phyloP scores from a whole-genome alignment of 2,888 invertebrate genomes.

The Esperia sulphurella region DNA sequence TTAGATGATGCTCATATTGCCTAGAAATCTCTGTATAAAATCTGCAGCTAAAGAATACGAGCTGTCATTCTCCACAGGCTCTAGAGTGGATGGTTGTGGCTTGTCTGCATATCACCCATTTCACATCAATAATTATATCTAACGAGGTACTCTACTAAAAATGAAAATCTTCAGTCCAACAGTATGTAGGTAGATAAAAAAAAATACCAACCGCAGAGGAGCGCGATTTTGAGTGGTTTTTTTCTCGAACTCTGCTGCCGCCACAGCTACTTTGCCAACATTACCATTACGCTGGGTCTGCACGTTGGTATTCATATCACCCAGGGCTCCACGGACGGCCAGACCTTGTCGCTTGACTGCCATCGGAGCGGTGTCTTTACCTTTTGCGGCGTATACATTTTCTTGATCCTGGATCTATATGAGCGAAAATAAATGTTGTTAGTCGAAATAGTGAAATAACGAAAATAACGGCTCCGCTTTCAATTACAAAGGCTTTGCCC shows the following conservation, averaged over 20 bases:
- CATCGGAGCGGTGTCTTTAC: constrained; percentile 40
- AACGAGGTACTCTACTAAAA: background rate
- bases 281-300: constrained; percentile 47
- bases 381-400: constrained; percentile 50
- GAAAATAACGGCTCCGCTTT: background rate
- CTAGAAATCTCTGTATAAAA: too few relatives aligned
- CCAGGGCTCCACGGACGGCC: constrained; percentile 57
- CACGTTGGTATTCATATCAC: constrained; percentile 63
- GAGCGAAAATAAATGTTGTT: background rate
- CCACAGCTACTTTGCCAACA: constrained; percentile 51
- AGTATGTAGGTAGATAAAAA: constrained; percentile 23
- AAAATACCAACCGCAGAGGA: constrained; percentile 33
- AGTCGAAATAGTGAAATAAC: background rate
- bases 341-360: constrained; percentile 51
- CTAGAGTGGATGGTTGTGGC: too few relatives aligned
- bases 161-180: constrained; percentile 4
- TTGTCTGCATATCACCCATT: too few relatives aligned
- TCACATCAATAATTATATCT: background rate
- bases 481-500: background rate
- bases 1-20: too few relatives aligned
- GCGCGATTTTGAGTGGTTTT: constrained; percentile 43
- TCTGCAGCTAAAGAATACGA: too few relatives aligned
- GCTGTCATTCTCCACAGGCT: too few relatives aligned
- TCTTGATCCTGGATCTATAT: constrained; percentile 60
- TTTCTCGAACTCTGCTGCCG: constrained; percentile 59